Evolutionary conservation across 2,888 invertebrate genomes (phyloP), one percentile per base, ranked within the genome.

Genomic region (Caenorhabditis macrosperma): DNA sequence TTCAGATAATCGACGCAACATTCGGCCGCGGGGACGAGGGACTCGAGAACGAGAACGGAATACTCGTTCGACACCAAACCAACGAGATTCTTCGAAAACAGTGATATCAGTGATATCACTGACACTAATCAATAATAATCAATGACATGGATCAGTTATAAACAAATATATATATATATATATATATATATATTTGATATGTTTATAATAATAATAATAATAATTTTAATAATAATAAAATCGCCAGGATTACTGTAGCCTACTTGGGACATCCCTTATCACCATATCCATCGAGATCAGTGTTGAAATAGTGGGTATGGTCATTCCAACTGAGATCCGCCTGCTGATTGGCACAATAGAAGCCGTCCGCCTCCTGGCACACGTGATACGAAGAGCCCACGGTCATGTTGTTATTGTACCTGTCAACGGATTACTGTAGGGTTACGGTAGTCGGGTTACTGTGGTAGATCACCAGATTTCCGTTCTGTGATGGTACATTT

Each of bases 11-110:
- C 48, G 80, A 76, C 26, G 75, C 80, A 3, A 76, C 80, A 22
- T 77, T 77, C 33, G 77, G 77, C 3, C 35, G 66, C 24, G 72
- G 72, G 5, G 81, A 78, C 22, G 80, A 81, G 22, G 84, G 75
- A 57, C 66, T 84, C 30, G 71, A 68, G 15, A 82, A 81, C 48
- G 84, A 85, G 60, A 78, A 82, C 54, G 85, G 85, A 4, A 35
- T 85, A 17, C 55, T 85, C 1, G 85, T 85, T 1, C 61, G 83
- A 17, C 76, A 81, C 46, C 66, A 69, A 20, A 60, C 59, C 2
- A 78, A 78, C 28, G 74, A 74, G 38, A 66, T 66, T 24, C 15
- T 55, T n/a, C n/a, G n/a, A 15, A 74, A 66, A 24, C 48, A 71
- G n/a, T 63, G 10, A 61, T 41, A 64, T 50, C 52, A 66, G 22